phyloP scores from a whole-genome alignment of 1,140 invertebrate species.

The Drosophila bocqueti region DNA sequence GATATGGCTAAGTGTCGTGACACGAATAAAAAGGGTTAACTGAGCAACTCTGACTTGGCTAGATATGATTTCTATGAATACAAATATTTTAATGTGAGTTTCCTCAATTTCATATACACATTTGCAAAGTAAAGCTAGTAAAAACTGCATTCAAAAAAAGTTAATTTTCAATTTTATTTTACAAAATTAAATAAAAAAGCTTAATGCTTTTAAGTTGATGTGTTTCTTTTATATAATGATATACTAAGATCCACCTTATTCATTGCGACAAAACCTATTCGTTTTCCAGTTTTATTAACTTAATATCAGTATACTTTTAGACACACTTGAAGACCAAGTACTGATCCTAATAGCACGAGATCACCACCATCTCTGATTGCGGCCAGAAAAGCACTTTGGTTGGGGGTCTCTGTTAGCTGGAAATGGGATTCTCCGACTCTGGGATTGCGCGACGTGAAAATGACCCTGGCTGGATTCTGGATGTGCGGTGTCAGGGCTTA shows the following conservation, averaged over 20 bases:
- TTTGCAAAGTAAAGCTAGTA: background rate
- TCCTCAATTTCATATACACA: background rate
- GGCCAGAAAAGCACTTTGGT: slow-evolving; percentile 10
- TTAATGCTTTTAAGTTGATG: no score
- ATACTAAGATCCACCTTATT: background rate
- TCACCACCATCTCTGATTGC: slow-evolving; percentile 45
- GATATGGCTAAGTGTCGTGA: slow-evolving; percentile 31
- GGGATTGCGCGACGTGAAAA: slow-evolving; percentile 58
- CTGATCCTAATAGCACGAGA: slow-evolving; percentile 11
- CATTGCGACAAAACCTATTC: no score
- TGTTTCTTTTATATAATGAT: background rate
- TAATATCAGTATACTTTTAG: background rate
- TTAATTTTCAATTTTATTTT: no score
- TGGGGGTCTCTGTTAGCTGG: slow-evolving; percentile 48
- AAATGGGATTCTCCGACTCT: slow-evolving; percentile 45
- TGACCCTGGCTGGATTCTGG: slow-evolving; percentile 37
- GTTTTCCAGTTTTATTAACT: no score
- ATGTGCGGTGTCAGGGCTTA: slow-evolving; percentile 62
- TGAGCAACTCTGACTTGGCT: background rate
- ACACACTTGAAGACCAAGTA: background rate
- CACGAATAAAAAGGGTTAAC: slow-evolving; percentile 21
- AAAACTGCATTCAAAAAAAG: no score
- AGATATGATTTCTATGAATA: background rate
- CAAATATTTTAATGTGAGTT: background rate
- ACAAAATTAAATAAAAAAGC: no score